Evolutionary conservation across 2,113 vertebrate genomes (phyloP).

Genomic region (Onychorhynchus coronatus): DNA sequence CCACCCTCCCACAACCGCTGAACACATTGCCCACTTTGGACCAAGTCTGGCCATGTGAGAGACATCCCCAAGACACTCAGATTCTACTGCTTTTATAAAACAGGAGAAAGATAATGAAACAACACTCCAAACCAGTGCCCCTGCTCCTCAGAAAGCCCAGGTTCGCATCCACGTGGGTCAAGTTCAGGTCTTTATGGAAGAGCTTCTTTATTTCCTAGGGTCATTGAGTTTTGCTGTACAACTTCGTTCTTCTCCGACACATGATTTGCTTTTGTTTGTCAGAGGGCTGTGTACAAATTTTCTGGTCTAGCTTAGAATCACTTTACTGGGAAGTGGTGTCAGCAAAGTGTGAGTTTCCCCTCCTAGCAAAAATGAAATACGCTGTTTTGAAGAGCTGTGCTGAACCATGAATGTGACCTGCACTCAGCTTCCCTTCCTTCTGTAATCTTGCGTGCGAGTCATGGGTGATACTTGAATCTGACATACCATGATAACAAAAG

Average conservation of each 20-base stretch:
- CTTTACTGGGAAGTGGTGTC: background rate
- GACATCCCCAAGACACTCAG: background rate
- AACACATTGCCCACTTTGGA: background rate
- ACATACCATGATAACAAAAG: background rate
- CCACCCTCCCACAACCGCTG: background rate
- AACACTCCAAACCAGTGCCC: background rate
- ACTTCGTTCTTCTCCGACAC: background rate
- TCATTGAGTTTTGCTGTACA: accelerated
- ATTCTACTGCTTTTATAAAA: background rate
- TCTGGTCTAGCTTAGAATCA: background rate
- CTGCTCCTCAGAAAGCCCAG: accelerated
- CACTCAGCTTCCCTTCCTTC: background rate
- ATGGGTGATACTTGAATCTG: background rate
- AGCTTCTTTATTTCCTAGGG: background rate
- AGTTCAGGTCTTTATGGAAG: background rate
- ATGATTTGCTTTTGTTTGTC: background rate
- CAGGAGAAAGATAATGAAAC: background rate
- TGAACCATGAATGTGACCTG: slow-evolving; percentile 37
- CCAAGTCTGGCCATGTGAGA: background rate
- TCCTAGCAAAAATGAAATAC: background rate
- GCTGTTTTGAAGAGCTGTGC: slow-evolving; percentile 26
- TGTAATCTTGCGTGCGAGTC: background rate
- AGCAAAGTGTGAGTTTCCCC: background rate
- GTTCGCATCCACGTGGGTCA: background rate
- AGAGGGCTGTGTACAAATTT: background rate